Conservation (phyloP, 2,113 vertebrate genomes). For the Abramis brama region DNA sequence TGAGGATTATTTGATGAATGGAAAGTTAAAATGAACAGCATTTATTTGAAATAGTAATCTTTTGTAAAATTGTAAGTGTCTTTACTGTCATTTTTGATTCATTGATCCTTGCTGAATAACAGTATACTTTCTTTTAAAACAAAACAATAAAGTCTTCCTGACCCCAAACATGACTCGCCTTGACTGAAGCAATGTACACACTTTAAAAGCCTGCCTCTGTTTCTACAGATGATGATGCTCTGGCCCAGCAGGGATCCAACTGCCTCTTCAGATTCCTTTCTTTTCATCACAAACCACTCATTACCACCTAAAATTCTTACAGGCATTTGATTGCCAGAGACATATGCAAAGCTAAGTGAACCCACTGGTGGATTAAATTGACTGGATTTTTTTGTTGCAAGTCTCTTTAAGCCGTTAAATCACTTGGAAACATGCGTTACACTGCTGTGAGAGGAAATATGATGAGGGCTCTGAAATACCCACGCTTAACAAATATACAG, state of each 20-base stretch:
- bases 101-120: background rate
- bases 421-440: background rate
- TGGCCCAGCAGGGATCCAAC: constrained; percentile 24
- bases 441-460: constrained; percentile 12
- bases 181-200: background rate
- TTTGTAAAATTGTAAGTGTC: background rate
- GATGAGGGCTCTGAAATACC: background rate
- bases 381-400: constrained; percentile 10
- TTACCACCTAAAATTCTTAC: constrained; percentile 33
- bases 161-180: background rate
- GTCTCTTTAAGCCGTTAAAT: constrained; percentile 37
- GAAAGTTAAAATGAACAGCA: background rate
- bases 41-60: background rate
- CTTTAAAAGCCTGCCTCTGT: background rate
- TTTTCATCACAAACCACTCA: constrained; percentile 22
- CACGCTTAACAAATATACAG: background rate
- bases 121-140: background rate
- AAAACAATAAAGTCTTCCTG: background rate
- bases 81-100: background rate
- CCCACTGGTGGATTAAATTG: constrained; percentile 26
- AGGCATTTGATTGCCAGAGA: constrained; percentile 19
- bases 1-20: background rate
- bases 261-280: constrained; percentile 12
- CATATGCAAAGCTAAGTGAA: constrained; percentile 16
- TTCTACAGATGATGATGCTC: background rate